phyloP scores from a whole-genome alignment of 2,888 invertebrate genomes.

The Hyalella azteca region DNA sequence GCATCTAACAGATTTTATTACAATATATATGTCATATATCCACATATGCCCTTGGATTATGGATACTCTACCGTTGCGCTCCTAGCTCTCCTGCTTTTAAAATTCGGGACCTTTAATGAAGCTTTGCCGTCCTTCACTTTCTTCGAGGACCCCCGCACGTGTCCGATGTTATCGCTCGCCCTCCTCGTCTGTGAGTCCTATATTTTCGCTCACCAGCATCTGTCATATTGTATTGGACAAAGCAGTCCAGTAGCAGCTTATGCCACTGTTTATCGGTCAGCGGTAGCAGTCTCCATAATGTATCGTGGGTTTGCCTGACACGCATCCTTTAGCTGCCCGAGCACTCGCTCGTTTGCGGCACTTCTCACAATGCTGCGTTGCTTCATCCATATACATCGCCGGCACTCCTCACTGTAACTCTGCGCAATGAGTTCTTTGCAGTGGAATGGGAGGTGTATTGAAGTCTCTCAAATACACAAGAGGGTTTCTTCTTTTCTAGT shows the following conservation, averaged over 20 bases:
- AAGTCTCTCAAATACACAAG: too few species aligned
- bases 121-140: slow-evolving; percentile 33
- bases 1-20: too few species aligned
- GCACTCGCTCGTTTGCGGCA: slow-evolving; percentile 35
- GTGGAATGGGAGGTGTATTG: too few species aligned
- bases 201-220: slow-evolving; percentile 20
- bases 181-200: slow-evolving; percentile 9
- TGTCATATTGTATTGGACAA: slow-evolving; percentile 36
- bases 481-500: too few species aligned
- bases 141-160: slow-evolving; percentile 30
- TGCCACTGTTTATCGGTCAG: slow-evolving; percentile 37
- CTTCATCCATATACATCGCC: slow-evolving; percentile 5
- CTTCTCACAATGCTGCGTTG: slow-evolving; percentile 32
- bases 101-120: slow-evolving; percentile 9
- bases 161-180: slow-evolving; percentile 33
- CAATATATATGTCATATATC: too few species aligned
- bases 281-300: slow-evolving; percentile 36
- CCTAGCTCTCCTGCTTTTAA: slow-evolving; percentile 9
- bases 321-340: slow-evolving; percentile 31
- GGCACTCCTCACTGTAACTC: too few species aligned
- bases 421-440: too few species aligned
- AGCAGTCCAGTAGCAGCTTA: slow-evolving; percentile 36
- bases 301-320: slow-evolving; percentile 37
- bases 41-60: too few species aligned
- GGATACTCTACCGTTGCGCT: background rate